Evolutionary conservation across 2,797 vertebrate genomes (phyloP).

Genomic region (Falco peregrinus): DNA sequence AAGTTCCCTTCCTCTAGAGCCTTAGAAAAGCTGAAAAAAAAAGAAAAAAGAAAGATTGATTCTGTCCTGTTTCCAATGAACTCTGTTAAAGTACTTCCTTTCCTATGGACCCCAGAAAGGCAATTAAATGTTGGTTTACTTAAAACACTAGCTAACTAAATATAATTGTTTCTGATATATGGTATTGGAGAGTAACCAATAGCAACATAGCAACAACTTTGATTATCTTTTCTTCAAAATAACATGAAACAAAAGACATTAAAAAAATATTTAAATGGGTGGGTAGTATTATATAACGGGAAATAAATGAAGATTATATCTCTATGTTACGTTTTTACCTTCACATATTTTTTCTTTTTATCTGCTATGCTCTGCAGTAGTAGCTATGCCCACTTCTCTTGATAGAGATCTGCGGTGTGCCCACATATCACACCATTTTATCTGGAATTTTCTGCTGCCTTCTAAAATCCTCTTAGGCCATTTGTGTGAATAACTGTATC

Average conservation of each 20-base stretch:
- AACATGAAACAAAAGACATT: not conserved
- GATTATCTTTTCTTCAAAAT: not conserved
- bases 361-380: not conserved
- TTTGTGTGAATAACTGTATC: not conserved
- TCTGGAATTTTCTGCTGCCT: not conserved
- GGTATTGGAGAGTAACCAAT: not conserved
- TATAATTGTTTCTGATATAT: not conserved
- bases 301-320: not conserved
- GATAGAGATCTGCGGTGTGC: not conserved
- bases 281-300: not conserved
- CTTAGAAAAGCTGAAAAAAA: slow-evolving; percentile 15
- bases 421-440: not conserved
- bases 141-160: not conserved
- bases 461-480: not conserved
- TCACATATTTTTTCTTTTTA: not conserved
- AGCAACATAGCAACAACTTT: not conserved
- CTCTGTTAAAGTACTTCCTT: slow-evolving; percentile 13
- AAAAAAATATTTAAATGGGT: not conserved
- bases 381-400: not conserved
- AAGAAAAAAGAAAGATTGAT: not conserved
- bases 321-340: not conserved
- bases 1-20: slow-evolving; percentile 2
- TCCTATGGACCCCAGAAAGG: not conserved
- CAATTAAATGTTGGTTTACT: not conserved
- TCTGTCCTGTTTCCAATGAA: not conserved